phyloP scores from a whole-genome alignment of 2,797 vertebrate species.

The Sphaeramia orbicularis region DNA sequence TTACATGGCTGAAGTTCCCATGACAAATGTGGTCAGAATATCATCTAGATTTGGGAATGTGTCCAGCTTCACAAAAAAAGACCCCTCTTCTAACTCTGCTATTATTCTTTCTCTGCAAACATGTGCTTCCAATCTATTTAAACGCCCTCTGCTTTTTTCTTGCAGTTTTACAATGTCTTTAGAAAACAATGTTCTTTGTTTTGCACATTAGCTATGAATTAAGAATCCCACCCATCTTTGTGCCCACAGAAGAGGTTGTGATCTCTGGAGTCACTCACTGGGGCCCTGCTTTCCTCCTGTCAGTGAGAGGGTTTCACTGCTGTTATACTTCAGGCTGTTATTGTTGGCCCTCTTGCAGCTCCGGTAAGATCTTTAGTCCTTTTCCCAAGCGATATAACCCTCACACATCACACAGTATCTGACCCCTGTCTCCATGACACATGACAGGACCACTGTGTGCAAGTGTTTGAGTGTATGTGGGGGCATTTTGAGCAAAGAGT shows the following conservation, averaged over 20 bases:
- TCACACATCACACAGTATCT: constrained; percentile 84
- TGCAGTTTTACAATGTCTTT: constrained; percentile 87
- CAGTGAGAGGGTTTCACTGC: constrained; percentile 70
- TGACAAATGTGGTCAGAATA: constrained; percentile 91
- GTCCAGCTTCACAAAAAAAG: constrained; percentile 75
- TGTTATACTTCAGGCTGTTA: constrained; percentile 97
- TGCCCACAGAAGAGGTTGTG: constrained; percentile 88
- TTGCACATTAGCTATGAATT: constrained; percentile 91
- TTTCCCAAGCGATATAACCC: constrained; percentile 92
- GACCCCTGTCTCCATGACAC: constrained; percentile 84
- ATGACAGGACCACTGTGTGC: constrained; percentile 77
- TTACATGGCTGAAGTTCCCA: constrained; percentile 91
- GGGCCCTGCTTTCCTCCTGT: constrained; percentile 78
- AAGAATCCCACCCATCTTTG: constrained; percentile 83
- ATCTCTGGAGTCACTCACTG: constrained; percentile 85
- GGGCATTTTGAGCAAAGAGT: constrained; percentile 35
- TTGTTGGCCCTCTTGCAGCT: constrained; percentile 89
- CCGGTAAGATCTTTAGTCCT: constrained; percentile 91
- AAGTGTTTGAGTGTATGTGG: constrained; percentile 27
- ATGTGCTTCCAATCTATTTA: constrained; percentile 94
- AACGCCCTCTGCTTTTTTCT: constrained; percentile 82
- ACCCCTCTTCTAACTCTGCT: constrained; percentile 61
- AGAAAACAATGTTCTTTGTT: constrained; percentile 92
- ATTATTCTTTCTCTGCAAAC: constrained; percentile 84
- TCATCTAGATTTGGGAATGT: constrained; percentile 86